A percentile compares a stretch with the other conserved stretches of the same genome.
Conservation (phyloP, 2,113 vertebrate species). For the Pelmatolapia mariae region DNA sequence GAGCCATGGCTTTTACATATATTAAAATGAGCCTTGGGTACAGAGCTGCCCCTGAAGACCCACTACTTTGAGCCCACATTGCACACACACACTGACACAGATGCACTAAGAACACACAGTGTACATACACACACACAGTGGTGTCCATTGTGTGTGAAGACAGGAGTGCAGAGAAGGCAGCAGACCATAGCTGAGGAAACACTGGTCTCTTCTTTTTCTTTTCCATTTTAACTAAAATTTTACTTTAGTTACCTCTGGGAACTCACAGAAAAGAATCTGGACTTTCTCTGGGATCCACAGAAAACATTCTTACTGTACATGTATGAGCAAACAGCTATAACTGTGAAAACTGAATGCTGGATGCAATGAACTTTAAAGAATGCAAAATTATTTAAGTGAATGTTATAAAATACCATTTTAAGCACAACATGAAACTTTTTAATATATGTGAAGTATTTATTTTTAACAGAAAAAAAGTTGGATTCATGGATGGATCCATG, state of each 20-base stretch:
- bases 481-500: not conserved
- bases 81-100: constrained; percentile 1
- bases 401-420: not conserved
- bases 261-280: not conserved
- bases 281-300: not conserved
- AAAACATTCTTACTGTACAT: not conserved
- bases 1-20: constrained; percentile 70
- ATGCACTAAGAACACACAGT: not conserved
- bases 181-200: constrained; percentile 51
- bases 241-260: constrained; percentile 27
- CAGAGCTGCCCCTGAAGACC: constrained; percentile 43
- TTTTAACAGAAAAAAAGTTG: not conserved
- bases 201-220: constrained; percentile 16
- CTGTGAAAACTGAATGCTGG: not conserved
- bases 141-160: constrained; percentile 37
- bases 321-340: not conserved
- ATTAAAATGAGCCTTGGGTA: constrained; percentile 67
- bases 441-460: not conserved
- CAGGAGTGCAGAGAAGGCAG: constrained; percentile 46
- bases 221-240: constrained; percentile 32
- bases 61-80: constrained; percentile 19
- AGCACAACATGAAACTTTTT: not conserved
- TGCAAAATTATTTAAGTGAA: not conserved
- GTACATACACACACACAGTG: constrained; percentile 15
- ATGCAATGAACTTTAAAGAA: not conserved